These are phyloP conservation scores for Hemicordylus capensis DNA, from an alignment of 2,113 vertebrate species.

Conservation along the genomic window DNA sequence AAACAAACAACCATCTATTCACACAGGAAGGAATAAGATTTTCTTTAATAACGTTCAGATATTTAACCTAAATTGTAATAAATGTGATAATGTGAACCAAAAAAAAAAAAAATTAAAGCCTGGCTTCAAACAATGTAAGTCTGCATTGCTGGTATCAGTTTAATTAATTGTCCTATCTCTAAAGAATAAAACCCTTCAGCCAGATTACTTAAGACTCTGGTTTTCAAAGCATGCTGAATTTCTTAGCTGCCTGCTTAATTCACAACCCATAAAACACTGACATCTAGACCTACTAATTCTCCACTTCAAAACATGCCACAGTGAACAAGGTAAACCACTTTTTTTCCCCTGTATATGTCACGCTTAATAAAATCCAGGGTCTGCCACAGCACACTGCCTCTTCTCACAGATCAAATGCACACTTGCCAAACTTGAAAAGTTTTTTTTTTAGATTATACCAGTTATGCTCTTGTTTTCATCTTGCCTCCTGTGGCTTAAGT, in stretches of 20 bases:
- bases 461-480: neutral
- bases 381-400: neutral
- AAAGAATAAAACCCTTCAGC: slow-evolving; percentile 29
- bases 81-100: slow-evolving; percentile 26
- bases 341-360: neutral
- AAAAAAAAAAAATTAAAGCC: slow-evolving; percentile 16
- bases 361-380: neutral
- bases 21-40: slow-evolving; percentile 39
- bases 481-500: neutral
- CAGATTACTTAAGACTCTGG: neutral
- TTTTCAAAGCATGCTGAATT: slow-evolving; percentile 11
- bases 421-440: neutral
- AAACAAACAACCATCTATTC: slow-evolving; percentile 1
- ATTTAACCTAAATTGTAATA: slow-evolving; percentile 23
- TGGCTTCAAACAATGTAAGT: slow-evolving; percentile 29
- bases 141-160: slow-evolving; percentile 24
- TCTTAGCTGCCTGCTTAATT: slow-evolving; percentile 1
- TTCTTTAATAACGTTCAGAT: slow-evolving; percentile 15
- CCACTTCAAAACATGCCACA: slow-evolving; percentile 1
- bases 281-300: slow-evolving; percentile 7
- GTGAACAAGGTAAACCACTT: neutral
- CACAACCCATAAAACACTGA: neutral
- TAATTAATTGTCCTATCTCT: slow-evolving; percentile 48
- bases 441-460: neutral
- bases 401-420: neutral